Percentiles rank a stretch among this genome's conserved stretches.
Evolutionary conservation across 2,888 invertebrate species (phyloP).

Genomic region (Priocnemis perturbator): DNA sequence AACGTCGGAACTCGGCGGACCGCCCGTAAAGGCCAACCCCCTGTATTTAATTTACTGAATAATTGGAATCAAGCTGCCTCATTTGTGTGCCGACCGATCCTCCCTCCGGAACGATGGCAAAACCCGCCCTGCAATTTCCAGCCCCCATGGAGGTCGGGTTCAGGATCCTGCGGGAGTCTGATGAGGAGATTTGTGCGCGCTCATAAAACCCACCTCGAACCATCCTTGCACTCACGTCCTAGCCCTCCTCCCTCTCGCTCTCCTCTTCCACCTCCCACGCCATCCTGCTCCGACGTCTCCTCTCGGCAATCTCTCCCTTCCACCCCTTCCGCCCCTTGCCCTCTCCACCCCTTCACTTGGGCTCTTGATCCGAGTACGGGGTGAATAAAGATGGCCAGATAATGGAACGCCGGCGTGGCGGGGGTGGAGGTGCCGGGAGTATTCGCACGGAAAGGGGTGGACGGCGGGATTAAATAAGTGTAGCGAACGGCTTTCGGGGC

Average conservation of each 20-base stretch:
- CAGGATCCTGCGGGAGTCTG: constrained; percentile 68
- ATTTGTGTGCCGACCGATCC: constrained; percentile 65
- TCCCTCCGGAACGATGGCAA: constrained; percentile 33
- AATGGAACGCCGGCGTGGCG: constrained; percentile 59
- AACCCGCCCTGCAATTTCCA: constrained; percentile 62
- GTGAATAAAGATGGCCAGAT: constrained; percentile 72
- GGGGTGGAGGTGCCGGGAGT: constrained; percentile 53
- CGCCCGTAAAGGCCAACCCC: constrained; percentile 63
- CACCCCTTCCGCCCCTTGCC: constrained; percentile 6
- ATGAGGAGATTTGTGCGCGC: constrained; percentile 74
- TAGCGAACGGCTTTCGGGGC: constrained; percentile 27
- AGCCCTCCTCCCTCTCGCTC: constrained; percentile 11
- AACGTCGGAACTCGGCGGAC: constrained; percentile 57
- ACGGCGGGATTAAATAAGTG: constrained; percentile 43
- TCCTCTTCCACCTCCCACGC: constrained; percentile 20
- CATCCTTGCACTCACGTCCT: constrained; percentile 26
- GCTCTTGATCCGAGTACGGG: constrained; percentile 36
- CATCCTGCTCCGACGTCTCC: constrained; percentile 16
- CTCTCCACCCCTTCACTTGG: constrained; percentile 12
- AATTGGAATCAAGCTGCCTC: constrained; percentile 75
- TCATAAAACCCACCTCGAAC: constrained; percentile 67
- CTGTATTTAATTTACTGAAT: constrained; percentile 75
- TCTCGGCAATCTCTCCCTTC: constrained; percentile 21
- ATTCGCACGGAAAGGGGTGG: constrained; percentile 41
- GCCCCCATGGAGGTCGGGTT: constrained; percentile 34